Evolutionary conservation across 2,797 vertebrate species (phyloP).

Genomic region (Gouania willdenowi): DNA sequence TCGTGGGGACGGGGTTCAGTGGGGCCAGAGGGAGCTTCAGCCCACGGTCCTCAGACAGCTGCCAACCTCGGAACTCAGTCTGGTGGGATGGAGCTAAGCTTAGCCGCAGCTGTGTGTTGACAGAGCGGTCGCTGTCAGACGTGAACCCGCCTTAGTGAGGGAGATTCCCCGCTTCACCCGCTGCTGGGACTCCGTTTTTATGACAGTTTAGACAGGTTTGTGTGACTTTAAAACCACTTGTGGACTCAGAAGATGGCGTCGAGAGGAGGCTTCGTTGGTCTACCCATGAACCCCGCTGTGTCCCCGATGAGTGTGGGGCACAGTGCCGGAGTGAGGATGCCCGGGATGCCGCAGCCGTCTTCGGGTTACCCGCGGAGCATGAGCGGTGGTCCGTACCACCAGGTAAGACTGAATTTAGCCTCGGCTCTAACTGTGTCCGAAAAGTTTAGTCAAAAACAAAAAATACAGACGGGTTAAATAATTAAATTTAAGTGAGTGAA

Average conservation of each 20-base stretch:
- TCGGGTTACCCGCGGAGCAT: slow-evolving; percentile 67
- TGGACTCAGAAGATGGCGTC: slow-evolving; percentile 67
- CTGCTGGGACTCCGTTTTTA: too few relatives aligned
- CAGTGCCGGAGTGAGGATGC: slow-evolving; percentile 65
- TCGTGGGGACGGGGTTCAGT: too few relatives aligned
- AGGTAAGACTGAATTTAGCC: slow-evolving; percentile 69
- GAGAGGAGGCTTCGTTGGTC: slow-evolving; percentile 68
- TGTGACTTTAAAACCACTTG: slow-evolving; percentile 38
- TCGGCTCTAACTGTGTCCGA: too few relatives aligned
- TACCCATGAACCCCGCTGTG: slow-evolving; percentile 60
- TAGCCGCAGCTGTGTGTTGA: slow-evolving; percentile 66
- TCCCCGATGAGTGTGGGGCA: slow-evolving; percentile 67
- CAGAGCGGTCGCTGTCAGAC: slow-evolving; percentile 57
- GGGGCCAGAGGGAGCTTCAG: too few relatives aligned
- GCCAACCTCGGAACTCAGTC: slow-evolving; percentile 58
- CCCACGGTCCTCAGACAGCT: slow-evolving; percentile 1
- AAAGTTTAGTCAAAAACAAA: too few relatives aligned
- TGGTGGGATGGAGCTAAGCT: slow-evolving; percentile 42
- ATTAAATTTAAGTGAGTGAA: too few relatives aligned
- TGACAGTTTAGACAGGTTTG: neutral
- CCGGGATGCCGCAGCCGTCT: slow-evolving; percentile 61
- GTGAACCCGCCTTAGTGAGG: neutral
- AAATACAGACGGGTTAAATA: too few relatives aligned
- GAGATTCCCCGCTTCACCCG: too few relatives aligned
- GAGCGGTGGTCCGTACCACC: slow-evolving; percentile 57